Evolutionary conservation across 2,113 vertebrate genomes (phyloP).

Genomic region (Oxyruncus cristatus): DNA sequence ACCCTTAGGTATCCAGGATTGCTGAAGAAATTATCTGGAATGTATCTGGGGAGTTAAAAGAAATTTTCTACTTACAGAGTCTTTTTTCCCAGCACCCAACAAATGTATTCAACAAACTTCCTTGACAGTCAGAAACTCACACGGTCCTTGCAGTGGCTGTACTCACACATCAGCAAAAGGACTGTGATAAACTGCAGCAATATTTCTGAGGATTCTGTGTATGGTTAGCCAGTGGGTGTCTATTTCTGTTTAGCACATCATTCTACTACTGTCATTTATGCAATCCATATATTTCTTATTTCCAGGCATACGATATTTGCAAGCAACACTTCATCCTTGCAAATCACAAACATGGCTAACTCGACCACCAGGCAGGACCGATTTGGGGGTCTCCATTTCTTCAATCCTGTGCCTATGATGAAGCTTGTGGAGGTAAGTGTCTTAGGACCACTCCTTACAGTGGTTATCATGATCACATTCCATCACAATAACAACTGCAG

Average conservation of each 20-base stretch:
- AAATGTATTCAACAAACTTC: neutral
- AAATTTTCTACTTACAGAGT: neutral
- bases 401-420: slow-evolving; percentile 97
- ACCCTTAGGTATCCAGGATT: neutral
- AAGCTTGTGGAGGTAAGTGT: slow-evolving; percentile 90
- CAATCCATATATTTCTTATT: neutral
- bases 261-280: neutral
- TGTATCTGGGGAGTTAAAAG: neutral
- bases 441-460: neutral
- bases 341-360: slow-evolving; percentile 86
- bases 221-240: neutral
- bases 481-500: neutral
- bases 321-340: slow-evolving; percentile 96
- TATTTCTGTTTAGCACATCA: neutral
- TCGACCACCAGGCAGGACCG: slow-evolving; percentile 88
- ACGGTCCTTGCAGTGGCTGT: neutral
- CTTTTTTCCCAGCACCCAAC: neutral
- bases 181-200: neutral
- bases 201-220: neutral
- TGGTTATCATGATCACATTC: neutral
- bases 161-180: neutral
- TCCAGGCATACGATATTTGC: slow-evolving; percentile 91
- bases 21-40: neutral
- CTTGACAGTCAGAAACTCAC: neutral
- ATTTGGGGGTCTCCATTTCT: slow-evolving; percentile 96